Evolutionary conservation across 2,113 vertebrate genomes (phyloP).

Genomic region (Rhinoderma darwinii): DNA sequence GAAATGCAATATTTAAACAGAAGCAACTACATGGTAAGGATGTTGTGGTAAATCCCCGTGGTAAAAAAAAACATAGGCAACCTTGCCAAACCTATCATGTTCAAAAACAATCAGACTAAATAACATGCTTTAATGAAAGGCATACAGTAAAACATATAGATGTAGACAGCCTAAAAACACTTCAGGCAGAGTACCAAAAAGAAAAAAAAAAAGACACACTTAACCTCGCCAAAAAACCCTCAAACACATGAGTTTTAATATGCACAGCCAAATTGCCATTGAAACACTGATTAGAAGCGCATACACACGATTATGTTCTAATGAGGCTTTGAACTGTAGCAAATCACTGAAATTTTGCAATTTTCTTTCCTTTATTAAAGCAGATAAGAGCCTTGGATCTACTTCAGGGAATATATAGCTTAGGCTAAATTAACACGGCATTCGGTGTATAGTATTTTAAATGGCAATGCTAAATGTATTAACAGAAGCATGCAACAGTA

Average conservation of each 20-base stretch:
- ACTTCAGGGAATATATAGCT: background rate
- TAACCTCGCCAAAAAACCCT: conserved; percentile 74
- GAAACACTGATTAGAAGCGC: conserved; percentile 75
- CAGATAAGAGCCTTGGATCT: background rate
- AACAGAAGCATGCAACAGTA: too few species aligned
- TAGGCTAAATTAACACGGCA: background rate
- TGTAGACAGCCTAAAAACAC: conserved; percentile 78
- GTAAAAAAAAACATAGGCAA: conserved; percentile 75
- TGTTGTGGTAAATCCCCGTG: conserved; percentile 77
- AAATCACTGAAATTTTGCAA: conserved; percentile 31
- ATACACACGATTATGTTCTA: conserved; percentile 31
- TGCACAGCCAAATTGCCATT: conserved; percentile 77
- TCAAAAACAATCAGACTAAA: conserved; percentile 77
- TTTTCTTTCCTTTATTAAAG: conserved; percentile 17
- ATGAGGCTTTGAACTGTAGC: conserved; percentile 36
- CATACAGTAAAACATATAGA: conserved; percentile 75
- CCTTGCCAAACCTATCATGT: conserved; percentile 71
- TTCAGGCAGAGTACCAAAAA: conserved; percentile 80
- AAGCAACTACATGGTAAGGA: conserved; percentile 79
- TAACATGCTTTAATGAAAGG: conserved; percentile 76
- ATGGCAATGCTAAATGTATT: background rate
- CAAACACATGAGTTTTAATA: conserved; percentile 78
- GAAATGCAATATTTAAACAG: conserved; percentile 80
- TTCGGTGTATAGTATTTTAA: background rate
- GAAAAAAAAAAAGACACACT: conserved; percentile 76